phyloP scores from a whole-genome alignment of 1,140 invertebrate species.

The Tetragnatha versicolor region DNA sequence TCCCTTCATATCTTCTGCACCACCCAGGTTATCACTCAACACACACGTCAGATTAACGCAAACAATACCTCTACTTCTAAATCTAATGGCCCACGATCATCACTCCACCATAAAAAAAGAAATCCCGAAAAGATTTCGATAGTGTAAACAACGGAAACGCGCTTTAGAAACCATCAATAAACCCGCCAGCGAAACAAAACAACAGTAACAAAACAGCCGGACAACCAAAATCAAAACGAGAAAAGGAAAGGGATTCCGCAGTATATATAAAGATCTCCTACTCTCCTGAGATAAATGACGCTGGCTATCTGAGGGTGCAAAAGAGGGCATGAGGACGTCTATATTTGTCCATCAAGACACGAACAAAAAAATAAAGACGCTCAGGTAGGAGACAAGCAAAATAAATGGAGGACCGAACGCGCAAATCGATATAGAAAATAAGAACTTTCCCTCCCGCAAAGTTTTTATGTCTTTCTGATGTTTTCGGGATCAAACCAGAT shows the following conservation, averaged over 20 bases:
- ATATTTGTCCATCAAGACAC: conserved; percentile 33
- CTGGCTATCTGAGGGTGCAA: conserved; percentile 2
- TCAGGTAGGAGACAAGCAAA: conserved; percentile 42
- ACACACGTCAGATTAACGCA: no score
- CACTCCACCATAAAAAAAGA: background rate
- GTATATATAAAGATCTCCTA: conserved; percentile 33
- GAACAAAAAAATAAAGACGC: conserved; percentile 3
- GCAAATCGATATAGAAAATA: conserved; percentile 45
- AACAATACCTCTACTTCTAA: no score
- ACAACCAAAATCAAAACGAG: background rate
- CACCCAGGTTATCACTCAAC: no score
- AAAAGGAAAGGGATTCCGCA: background rate
- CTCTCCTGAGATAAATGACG: conserved; percentile 20
- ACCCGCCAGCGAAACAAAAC: background rate
- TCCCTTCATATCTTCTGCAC: no score
- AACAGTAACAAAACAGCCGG: background rate
- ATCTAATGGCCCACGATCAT: no score
- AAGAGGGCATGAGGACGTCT: conserved; percentile 20
- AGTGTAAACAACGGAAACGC: background rate
- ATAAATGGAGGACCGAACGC: conserved; percentile 44
- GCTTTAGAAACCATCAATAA: conserved; percentile 21
- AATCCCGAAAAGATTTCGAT: background rate
- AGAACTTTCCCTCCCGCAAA: conserved; percentile 16
- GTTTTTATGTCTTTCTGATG: conserved; percentile 22
- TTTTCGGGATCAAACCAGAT: conserved; percentile 40